Evolutionary conservation across 2,888 invertebrate genomes (phyloP), one percentile per base, ranked within the genome.

Genomic region (Punctoribates punctum): DNA sequence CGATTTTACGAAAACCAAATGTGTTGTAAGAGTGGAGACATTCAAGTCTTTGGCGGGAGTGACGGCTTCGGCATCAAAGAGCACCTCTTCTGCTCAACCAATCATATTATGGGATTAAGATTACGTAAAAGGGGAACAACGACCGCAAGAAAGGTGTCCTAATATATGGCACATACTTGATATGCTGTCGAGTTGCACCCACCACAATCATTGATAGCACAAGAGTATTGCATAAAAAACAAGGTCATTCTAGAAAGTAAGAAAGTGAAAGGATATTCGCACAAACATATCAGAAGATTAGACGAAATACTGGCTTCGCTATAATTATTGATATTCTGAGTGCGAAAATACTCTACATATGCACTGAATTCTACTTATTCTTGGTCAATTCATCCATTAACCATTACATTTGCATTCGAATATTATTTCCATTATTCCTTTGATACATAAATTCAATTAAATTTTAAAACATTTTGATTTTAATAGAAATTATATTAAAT

Each of bases 91-190:
- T 62, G 29, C 20, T 62, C 29, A 62, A 17, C 62, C 62, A 62
- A 62, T 62, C 20, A 25, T 62, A 25, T 27, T 23, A 62, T 25
- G 27, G 27, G 62, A 62, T 62, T 62, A 62, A 62, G 62, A 62
- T 62, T 62, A 62, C 62, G 62, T 62, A 67, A 67, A 67, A 67
- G 27, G 65, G 65, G 65, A 34, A 67, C 65, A 67, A 67, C 65
- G 65, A 67, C 65, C 65, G 65, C 29, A 67, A 67, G 65, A 34
- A 67, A 60, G 51, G 60, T 60, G 60, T 20, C 60, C 27, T 17
- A 20, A 27, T 60, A 60, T 60, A 27, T 60, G 60, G 60, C 60
- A 60, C 60, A 60, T 17, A 27, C 60, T 54, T 25, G 27, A 60
- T 27, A 27, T 60, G 27, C 20, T 60, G 62, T 62, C 27, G 62